Percentiles rank a stretch among this genome's conserved stretches.
phyloP scores from a whole-genome alignment of 2,797 vertebrate genomes.

The Furcifer pardalis region DNA sequence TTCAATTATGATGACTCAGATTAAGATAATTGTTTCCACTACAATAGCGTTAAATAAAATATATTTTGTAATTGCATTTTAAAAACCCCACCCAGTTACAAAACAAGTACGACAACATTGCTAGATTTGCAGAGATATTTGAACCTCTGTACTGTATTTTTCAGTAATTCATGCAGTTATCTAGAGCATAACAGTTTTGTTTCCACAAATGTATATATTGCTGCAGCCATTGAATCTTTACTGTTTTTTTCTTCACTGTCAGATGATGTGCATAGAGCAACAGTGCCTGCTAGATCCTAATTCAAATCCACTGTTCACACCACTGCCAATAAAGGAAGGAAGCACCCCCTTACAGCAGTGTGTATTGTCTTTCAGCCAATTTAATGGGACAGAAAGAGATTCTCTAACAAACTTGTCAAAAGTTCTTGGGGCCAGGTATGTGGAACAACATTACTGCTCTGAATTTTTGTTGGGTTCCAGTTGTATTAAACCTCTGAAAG shows the following conservation, averaged over 20 bases:
- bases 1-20: neutral
- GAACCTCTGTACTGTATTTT: neutral
- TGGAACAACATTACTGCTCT: neutral
- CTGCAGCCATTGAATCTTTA: constrained; percentile 25
- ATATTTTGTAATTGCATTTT: neutral
- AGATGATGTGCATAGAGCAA: constrained; percentile 90
- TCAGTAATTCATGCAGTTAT: neutral
- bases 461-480: neutral
- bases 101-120: neutral
- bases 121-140: neutral
- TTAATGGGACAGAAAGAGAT: constrained; percentile 91
- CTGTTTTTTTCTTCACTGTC: constrained; percentile 51
- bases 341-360: constrained; percentile 83
- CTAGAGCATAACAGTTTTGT: neutral
- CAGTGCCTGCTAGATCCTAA: constrained; percentile 82
- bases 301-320: constrained; percentile 90
- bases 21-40: neutral
- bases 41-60: neutral
- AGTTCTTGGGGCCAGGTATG: constrained; percentile 90
- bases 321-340: constrained; percentile 85
- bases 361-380: constrained; percentile 95
- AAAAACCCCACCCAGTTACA: neutral
- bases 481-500: constrained; percentile 14
- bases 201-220: neutral
- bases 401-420: constrained; percentile 89